These are phyloP conservation scores for Urophycis tenuis DNA, from an alignment of 2,797 vertebrate genomes.

Conservation along the genomic window DNA sequence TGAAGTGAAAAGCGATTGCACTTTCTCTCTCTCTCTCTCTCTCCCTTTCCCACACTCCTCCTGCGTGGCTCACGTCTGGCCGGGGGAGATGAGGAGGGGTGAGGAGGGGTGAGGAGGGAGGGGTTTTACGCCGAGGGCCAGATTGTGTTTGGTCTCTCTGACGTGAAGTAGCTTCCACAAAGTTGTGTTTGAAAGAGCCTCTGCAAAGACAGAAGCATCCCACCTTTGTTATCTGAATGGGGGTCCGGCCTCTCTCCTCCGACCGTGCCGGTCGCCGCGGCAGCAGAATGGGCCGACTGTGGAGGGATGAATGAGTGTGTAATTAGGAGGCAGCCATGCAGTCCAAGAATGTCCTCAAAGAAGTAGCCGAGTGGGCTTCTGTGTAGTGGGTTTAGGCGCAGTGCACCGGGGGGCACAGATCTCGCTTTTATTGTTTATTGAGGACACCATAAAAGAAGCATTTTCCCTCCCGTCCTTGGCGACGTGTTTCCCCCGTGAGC, in stretches of 20 bases:
- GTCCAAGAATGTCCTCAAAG: slow-evolving; percentile 54
- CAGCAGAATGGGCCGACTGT: slow-evolving; percentile 40
- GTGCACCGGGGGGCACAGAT: no score
- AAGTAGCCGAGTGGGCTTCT: slow-evolving; percentile 47
- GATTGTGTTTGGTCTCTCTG: slow-evolving; percentile 46
- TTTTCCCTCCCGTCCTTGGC: background rate
- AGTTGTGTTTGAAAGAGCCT: slow-evolving; percentile 52
- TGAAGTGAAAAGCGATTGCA: slow-evolving; percentile 68
- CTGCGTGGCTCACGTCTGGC: slow-evolving; percentile 43
- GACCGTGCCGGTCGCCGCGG: slow-evolving; percentile 44
- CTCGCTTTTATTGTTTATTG: no score
- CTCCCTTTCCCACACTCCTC: slow-evolving; percentile 59
- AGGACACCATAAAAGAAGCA: no score
- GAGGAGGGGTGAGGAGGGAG: background rate
- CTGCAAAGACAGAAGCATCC: background rate
- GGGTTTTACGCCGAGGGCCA: slow-evolving; percentile 20
- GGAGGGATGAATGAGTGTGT: slow-evolving; percentile 60
- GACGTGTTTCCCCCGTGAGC: background rate
- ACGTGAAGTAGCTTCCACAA: slow-evolving; percentile 44
- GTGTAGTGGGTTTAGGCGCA: slow-evolving; percentile 24
- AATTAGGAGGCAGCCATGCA: slow-evolving; percentile 54
- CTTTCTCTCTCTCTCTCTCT: slow-evolving; percentile 68
- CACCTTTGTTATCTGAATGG: background rate
- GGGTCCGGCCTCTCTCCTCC: slow-evolving; percentile 23
- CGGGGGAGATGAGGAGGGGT: no score